Conservation (phyloP, 2,113 vertebrate genomes). For the Atlantisia rogersi region DNA sequence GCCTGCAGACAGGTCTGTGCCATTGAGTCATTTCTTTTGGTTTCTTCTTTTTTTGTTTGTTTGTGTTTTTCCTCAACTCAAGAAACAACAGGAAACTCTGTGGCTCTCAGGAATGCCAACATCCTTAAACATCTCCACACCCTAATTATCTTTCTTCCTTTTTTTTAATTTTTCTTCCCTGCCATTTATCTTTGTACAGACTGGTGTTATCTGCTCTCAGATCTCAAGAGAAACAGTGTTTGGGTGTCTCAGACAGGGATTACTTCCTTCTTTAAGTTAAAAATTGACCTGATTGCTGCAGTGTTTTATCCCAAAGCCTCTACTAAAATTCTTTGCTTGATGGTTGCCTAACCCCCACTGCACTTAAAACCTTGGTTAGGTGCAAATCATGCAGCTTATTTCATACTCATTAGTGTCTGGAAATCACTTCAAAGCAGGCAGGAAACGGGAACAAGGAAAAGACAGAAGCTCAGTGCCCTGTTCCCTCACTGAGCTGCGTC, state of each 20-base stretch:
- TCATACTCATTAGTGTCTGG: no score
- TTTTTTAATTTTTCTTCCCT: background rate
- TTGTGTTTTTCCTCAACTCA: no score
- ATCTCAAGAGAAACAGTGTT: background rate
- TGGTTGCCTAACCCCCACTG: background rate
- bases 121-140: background rate
- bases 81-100: background rate
- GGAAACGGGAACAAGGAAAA: background rate
- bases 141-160: no score
- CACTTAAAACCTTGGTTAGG: background rate
- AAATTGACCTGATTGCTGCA: background rate
- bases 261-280: background rate
- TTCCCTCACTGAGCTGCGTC: background rate
- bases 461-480: background rate
- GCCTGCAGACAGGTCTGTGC: rapidly evolving
- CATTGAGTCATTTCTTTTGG: background rate
- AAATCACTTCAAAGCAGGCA: background rate
- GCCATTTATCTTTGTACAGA: background rate
- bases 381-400: background rate
- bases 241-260: background rate
- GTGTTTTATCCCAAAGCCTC: background rate
- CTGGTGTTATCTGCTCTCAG: background rate
- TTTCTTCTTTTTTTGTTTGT: background rate
- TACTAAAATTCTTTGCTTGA: background rate
- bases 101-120: background rate